phyloP scores from a whole-genome alignment of 2,797 vertebrate genomes.

The Melanotaenia pygmaea region DNA sequence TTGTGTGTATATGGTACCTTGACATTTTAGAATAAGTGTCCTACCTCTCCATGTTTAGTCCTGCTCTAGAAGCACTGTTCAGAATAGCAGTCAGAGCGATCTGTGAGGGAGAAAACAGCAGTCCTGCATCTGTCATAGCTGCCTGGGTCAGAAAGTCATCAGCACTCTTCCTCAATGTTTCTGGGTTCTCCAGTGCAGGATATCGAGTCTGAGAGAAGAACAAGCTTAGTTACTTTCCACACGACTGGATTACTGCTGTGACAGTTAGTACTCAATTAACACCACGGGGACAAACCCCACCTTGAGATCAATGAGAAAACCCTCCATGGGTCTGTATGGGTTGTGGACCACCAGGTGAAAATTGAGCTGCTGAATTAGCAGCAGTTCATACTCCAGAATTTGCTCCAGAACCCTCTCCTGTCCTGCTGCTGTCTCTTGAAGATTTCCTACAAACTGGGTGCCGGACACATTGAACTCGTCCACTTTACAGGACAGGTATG shows the following conservation, averaged over 20 bases:
- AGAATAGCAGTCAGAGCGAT: slow-evolving; percentile 92
- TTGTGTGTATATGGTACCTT: background rate
- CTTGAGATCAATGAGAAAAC: slow-evolving; percentile 96
- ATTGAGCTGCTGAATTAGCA: slow-evolving; percentile 96
- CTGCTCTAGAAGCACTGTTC: slow-evolving; percentile 90
- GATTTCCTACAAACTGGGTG: slow-evolving; percentile 93
- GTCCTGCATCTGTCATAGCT: slow-evolving; percentile 89
- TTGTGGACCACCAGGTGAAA: slow-evolving; percentile 97
- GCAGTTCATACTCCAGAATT: slow-evolving; percentile 94
- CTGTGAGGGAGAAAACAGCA: slow-evolving; percentile 93
- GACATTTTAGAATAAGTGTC: background rate
- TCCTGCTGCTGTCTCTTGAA: slow-evolving; percentile 88
- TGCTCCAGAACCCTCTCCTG: slow-evolving; percentile 92
- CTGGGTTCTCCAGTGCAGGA: slow-evolving; percentile 91
- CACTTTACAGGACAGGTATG: slow-evolving; percentile 96
- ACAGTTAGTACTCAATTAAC: background rate
- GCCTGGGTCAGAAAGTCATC: slow-evolving; percentile 94
- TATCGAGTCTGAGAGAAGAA: slow-evolving; percentile 87
- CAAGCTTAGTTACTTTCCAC: background rate
- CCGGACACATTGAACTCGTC: slow-evolving; percentile 99
- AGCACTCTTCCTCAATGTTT: slow-evolving; percentile 90
- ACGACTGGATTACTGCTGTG: background rate
- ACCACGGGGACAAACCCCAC: slow-evolving; percentile 63
- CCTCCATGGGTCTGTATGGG: slow-evolving; percentile 95
- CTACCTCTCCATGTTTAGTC: slow-evolving; percentile 94